Percentiles rank a stretch among this genome's conserved stretches.
Conservation (phyloP, 2,797 vertebrate species). For the Notamacropus eugenii region DNA sequence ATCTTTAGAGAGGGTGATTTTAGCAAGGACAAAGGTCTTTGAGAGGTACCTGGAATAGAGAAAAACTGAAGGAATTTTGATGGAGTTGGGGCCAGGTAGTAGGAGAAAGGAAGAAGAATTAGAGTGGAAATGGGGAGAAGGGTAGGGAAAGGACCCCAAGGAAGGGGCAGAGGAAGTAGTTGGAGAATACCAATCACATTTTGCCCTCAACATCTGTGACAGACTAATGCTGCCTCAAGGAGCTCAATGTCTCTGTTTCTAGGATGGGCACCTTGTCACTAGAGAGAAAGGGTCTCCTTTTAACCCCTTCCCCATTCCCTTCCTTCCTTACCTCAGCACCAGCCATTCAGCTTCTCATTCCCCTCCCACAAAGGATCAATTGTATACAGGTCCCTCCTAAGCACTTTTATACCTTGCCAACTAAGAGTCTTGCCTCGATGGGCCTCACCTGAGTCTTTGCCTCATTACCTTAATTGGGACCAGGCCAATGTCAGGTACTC, state of each 20-base stretch:
- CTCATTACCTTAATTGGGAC: background rate
- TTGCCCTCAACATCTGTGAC: background rate
- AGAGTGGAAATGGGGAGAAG: too few species aligned
- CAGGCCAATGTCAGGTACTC: background rate
- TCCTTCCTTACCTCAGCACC: background rate
- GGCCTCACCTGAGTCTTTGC: background rate
- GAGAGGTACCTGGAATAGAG: background rate
- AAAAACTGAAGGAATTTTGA: background rate
- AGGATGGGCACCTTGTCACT: background rate
- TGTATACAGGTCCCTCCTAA: background rate
- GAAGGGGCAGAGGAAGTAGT: background rate
- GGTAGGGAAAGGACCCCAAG: background rate
- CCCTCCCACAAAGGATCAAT: background rate
- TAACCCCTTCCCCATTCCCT: background rate
- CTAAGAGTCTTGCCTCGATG: background rate
- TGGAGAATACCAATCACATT: background rate
- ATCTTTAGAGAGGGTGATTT: background rate
- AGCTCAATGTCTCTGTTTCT: background rate
- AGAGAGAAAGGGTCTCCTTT: background rate
- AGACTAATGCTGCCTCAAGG: background rate
- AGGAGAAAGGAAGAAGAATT: background rate
- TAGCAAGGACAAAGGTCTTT: background rate
- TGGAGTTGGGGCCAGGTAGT: background rate
- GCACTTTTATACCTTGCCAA: background rate
- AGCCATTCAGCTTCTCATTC: background rate